A percentile compares a stretch with the other conserved stretches of the same genome.
Evolutionary conservation across 2,888 invertebrate genomes (phyloP).

Genomic region (Autographa gamma): DNA sequence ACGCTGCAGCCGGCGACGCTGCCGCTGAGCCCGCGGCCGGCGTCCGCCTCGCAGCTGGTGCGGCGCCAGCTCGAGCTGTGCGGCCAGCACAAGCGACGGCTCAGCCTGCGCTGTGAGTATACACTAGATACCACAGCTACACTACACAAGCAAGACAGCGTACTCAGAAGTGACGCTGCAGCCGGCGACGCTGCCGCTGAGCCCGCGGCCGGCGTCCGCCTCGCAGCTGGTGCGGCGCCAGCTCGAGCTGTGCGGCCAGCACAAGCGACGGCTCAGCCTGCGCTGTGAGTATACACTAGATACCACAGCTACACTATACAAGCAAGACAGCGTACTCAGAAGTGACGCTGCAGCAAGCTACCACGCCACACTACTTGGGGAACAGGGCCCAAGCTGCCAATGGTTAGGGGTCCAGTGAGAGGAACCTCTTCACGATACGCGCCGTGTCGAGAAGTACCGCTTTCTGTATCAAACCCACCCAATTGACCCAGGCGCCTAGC

Average conservation of each 20-base stretch:
- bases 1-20: constrained; percentile 57
- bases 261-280: constrained; percentile 77
- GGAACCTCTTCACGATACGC: too few relatives aligned
- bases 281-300: constrained; percentile 78
- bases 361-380: too few relatives aligned
- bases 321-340: constrained; percentile 75
- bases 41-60: constrained; percentile 80
- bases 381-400: too few relatives aligned
- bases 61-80: constrained; percentile 78
- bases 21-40: constrained; percentile 71
- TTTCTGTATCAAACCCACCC: too few relatives aligned
- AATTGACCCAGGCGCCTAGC: too few relatives aligned
- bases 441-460: too few relatives aligned
- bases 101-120: constrained; percentile 80
- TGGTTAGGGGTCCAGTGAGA: too few relatives aligned
- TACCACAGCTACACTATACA: too few relatives aligned
- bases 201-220: constrained; percentile 79
- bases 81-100: constrained; percentile 72
- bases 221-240: constrained; percentile 79
- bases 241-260: constrained; percentile 73
- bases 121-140: too few relatives aligned
- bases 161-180: constrained; percentile 71
- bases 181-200: constrained; percentile 56
- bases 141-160: constrained; percentile 69
- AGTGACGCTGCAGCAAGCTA: constrained; percentile 61